These are phyloP conservation scores for Stichodactyla helianthus DNA, from an alignment of 64 coral and sea anemone species.

Conservation along the genomic window DNA sequence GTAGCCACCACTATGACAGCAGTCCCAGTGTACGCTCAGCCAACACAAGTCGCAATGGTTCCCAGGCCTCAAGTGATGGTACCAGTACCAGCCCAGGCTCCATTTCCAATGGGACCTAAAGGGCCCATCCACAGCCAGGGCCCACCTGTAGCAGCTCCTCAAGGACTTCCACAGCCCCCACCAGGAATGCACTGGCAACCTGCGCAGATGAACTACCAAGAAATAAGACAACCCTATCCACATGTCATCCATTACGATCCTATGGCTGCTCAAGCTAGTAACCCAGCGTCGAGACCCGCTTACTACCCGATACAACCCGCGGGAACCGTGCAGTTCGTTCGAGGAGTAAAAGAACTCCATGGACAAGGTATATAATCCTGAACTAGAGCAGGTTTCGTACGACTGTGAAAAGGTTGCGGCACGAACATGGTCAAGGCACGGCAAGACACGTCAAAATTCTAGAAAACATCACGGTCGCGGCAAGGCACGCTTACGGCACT, in stretches of 20 bases:
- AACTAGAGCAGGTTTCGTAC: no score
- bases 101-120: constrained; percentile 28
- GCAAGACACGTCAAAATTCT: no score
- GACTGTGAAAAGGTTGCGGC: no score
- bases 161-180: constrained; percentile 20
- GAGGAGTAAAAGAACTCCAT: constrained; percentile 44
- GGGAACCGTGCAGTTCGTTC: constrained; percentile 29
- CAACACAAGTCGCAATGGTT: constrained; percentile 42
- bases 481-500: no score
- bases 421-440: no score
- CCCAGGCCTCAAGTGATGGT: constrained; percentile 60
- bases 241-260: constrained; percentile 49
- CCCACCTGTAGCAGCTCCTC: background rate
- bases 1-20: constrained; percentile 36
- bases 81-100: constrained; percentile 40
- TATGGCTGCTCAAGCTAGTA: constrained; percentile 22
- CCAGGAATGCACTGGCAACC: constrained; percentile 54
- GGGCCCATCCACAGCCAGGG: constrained; percentile 29
- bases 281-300: constrained; percentile 15
- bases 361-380: constrained; percentile 38
- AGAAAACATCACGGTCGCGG: no score
- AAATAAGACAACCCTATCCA: constrained; percentile 16
- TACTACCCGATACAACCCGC: constrained; percentile 23
- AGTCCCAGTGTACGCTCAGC: constrained; percentile 48
- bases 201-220: constrained; percentile 31